These are phyloP conservation scores for Xanthia togata DNA, from an alignment of 2,888 invertebrate species.

Conservation along the genomic window DNA sequence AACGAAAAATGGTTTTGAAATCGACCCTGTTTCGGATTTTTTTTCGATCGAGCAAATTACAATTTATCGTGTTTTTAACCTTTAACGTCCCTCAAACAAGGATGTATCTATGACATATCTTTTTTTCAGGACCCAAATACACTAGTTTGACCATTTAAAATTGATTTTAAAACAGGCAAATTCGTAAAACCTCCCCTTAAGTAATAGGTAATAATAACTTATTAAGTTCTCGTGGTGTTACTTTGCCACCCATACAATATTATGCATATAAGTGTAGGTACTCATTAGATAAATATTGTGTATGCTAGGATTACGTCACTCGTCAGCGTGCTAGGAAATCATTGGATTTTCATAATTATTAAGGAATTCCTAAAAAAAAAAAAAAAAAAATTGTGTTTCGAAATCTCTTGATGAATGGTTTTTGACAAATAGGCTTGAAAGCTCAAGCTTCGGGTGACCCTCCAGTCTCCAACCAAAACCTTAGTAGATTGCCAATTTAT, in stretches of 20 bases:
- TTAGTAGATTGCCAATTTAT: not conserved
- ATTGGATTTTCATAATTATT: not conserved
- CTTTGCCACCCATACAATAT: constrained; percentile 11
- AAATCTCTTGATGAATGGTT: not conserved
- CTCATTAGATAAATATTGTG: constrained; percentile 21
- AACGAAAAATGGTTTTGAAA: no score
- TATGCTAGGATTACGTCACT: constrained; percentile 30
- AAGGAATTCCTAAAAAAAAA: no score
- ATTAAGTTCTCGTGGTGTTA: constrained; percentile 20
- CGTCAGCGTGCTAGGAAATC: not conserved
- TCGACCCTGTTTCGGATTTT: no score
- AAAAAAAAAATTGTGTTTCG: no score
- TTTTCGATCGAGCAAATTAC: no score
- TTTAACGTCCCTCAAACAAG: no score
- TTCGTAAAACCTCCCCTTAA: no score
- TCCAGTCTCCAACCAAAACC: not conserved
- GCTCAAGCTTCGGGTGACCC: not conserved
- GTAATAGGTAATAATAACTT: constrained; percentile 18
- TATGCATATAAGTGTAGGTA: constrained; percentile 2
- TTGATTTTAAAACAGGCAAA: no score
- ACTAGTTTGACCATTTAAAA: no score
- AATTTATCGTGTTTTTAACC: no score
- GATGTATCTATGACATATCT: no score
- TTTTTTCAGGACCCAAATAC: no score
- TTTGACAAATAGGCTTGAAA: not conserved